Percentiles rank a stretch among this genome's conserved stretches.
Evolutionary conservation across 2,888 invertebrate genomes (phyloP).

Genomic region (Drosophila prolongata): DNA sequence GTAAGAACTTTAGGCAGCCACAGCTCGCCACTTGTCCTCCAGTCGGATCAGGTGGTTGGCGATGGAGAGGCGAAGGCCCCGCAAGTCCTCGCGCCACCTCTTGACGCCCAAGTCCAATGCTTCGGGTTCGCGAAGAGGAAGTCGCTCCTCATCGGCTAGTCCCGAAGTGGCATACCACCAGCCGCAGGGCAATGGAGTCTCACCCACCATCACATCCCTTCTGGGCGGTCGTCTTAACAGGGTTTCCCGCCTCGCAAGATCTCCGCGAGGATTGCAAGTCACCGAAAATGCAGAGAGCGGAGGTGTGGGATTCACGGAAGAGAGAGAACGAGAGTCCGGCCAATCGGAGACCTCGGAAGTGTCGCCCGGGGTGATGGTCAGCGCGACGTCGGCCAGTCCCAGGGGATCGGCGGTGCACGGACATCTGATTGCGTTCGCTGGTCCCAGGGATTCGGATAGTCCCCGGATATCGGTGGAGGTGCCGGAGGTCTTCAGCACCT

Average conservation of each 20-base stretch:
- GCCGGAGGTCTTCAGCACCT: not conserved
- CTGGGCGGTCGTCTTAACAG: not conserved
- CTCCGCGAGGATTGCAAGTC: not conserved
- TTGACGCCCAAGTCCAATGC: not conserved
- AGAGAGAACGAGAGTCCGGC: not conserved
- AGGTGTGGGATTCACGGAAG: not conserved
- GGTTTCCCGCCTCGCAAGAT: not conserved
- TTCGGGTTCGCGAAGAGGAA: not conserved
- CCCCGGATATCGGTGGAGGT: conserved; percentile 3
- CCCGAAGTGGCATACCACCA: not conserved
- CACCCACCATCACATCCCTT: not conserved
- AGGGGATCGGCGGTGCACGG: conserved; percentile 5
- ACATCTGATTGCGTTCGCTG: not conserved
- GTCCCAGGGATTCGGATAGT: not conserved
- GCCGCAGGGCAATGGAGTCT: not conserved
- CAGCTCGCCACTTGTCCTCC: not conserved
- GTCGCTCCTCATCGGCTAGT: not conserved
- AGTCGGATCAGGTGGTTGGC: not conserved
- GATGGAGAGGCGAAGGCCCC: conserved; percentile 9
- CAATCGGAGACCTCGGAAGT: not conserved
- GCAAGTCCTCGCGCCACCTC: not conserved
- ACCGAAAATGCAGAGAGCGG: not conserved
- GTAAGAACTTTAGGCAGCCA: not conserved
- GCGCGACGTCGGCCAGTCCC: not conserved
- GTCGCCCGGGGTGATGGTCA: not conserved